These are phyloP conservation scores for Drosophila pruinosa DNA, from an alignment of 1,140 invertebrate genomes.

Conservation along the genomic window DNA sequence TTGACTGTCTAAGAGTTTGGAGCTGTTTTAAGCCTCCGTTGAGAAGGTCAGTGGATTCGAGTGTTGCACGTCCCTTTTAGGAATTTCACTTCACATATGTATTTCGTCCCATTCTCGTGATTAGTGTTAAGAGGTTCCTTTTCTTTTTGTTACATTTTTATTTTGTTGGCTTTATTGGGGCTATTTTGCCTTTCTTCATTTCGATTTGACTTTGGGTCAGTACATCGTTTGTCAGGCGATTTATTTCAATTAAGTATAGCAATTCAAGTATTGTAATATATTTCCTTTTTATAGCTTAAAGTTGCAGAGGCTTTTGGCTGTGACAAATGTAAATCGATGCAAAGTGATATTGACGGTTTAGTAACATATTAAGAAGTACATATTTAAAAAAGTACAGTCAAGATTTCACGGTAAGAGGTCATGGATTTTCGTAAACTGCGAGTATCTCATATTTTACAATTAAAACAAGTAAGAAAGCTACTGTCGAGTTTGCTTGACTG, in stretches of 20 bases:
- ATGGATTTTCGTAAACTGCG: too few relatives aligned
- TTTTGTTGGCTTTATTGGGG: constrained; percentile 20
- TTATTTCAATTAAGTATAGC: constrained; percentile 71
- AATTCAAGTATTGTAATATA: constrained; percentile 33
- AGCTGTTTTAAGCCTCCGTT: constrained; percentile 10
- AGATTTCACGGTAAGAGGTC: too few relatives aligned
- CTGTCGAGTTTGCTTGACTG: too few relatives aligned
- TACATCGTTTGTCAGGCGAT: constrained; percentile 71
- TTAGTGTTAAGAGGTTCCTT: constrained; percentile 65
- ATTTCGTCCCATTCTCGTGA: constrained; percentile 32
- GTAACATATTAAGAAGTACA: too few relatives aligned
- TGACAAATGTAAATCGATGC: neutral
- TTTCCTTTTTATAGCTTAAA: constrained; percentile 1
- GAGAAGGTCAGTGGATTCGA: constrained; percentile 23
- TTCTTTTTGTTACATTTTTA: constrained; percentile 28
- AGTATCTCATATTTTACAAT: too few relatives aligned
- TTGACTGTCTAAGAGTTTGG: neutral
- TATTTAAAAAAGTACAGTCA: too few relatives aligned
- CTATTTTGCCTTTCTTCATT: constrained; percentile 38
- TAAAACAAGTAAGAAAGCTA: too few relatives aligned
- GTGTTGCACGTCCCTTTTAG: neutral
- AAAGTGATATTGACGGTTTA: neutral
- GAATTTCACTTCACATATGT: neutral
- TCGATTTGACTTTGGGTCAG: constrained; percentile 9
- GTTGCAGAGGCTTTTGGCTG: neutral